phyloP scores from a whole-genome alignment of 2,797 vertebrate genomes.

The Hippoglossus hippoglossus region DNA sequence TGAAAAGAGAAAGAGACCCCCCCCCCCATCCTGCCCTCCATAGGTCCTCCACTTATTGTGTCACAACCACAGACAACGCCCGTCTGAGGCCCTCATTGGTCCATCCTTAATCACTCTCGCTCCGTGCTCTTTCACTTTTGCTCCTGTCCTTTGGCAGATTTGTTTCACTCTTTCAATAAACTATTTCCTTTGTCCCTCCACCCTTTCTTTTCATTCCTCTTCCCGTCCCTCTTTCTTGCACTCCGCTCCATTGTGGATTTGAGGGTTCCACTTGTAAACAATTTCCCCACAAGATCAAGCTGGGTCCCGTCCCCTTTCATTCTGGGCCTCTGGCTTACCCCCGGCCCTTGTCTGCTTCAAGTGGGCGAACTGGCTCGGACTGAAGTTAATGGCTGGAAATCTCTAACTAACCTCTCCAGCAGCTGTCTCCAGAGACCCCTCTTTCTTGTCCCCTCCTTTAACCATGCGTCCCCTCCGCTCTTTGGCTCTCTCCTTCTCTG shows the following conservation, averaged over 20 bases:
- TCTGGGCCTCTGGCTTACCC: conserved; percentile 69
- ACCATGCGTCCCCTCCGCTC: conserved; percentile 65
- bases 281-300: conserved; percentile 85
- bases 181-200: conserved; percentile 63
- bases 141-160: conserved; percentile 73
- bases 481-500: conserved; percentile 64
- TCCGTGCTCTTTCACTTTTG: conserved; percentile 69
- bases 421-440: conserved; percentile 81
- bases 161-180: conserved; percentile 76
- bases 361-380: conserved; percentile 82
- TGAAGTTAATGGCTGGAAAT: conserved; percentile 88
- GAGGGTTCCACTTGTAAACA: conserved; percentile 86
- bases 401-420: conserved; percentile 88
- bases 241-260: conserved; percentile 79
- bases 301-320: conserved; percentile 82
- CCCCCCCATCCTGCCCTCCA: conserved; percentile 30
- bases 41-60: conserved; percentile 69
- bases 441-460: conserved; percentile 74
- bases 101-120: conserved; percentile 67
- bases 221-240: conserved; percentile 61
- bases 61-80: conserved; percentile 63
- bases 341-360: conserved; percentile 83
- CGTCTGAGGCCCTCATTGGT: conserved; percentile 66
- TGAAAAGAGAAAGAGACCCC: conserved; percentile 78
- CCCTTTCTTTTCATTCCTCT: conserved; percentile 67